These are phyloP conservation scores for Notolabrus celidotus DNA, from an alignment of 2,797 vertebrate species.

Conservation along the genomic window DNA sequence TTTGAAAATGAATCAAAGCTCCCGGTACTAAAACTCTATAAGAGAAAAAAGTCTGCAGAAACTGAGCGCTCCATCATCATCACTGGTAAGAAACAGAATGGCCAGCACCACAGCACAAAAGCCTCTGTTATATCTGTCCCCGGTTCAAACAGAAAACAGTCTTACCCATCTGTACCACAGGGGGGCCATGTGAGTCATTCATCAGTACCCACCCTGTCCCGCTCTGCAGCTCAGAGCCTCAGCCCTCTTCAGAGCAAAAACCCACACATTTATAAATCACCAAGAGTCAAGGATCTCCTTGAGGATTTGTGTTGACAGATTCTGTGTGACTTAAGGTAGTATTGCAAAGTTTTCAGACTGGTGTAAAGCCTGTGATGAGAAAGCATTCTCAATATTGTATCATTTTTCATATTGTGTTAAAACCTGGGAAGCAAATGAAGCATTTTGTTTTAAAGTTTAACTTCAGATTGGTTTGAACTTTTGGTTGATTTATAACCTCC, in stretches of 20 bases:
- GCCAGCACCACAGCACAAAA: constrained; percentile 32
- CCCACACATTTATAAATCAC: constrained; percentile 1
- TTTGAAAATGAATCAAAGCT: constrained; percentile 13
- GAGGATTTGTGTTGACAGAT: not conserved
- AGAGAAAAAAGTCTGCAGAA: constrained; percentile 11
- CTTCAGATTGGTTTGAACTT: not conserved
- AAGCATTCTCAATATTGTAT: not conserved
- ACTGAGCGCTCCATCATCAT: constrained; percentile 45
- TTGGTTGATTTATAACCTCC: not conserved
- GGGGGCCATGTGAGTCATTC: constrained; percentile 66
- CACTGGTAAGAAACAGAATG: constrained; percentile 53
- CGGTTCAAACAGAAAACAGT: constrained; percentile 24
- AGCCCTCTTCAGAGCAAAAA: not conserved
- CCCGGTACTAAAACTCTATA: constrained; percentile 15
- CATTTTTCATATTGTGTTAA: not conserved
- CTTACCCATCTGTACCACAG: constrained; percentile 63
- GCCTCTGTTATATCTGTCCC: constrained; percentile 64
- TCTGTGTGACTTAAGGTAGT: not conserved
- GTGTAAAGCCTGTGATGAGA: not conserved
- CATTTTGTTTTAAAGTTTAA: not conserved
- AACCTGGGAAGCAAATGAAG: not conserved
- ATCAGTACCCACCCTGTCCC: not conserved
- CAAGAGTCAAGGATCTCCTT: not conserved
- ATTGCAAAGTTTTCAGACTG: not conserved
- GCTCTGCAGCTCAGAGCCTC: constrained; percentile 12